Evolutionary conservation across 2,888 invertebrate genomes (phyloP).

Genomic region (Parnassius smintheus): DNA sequence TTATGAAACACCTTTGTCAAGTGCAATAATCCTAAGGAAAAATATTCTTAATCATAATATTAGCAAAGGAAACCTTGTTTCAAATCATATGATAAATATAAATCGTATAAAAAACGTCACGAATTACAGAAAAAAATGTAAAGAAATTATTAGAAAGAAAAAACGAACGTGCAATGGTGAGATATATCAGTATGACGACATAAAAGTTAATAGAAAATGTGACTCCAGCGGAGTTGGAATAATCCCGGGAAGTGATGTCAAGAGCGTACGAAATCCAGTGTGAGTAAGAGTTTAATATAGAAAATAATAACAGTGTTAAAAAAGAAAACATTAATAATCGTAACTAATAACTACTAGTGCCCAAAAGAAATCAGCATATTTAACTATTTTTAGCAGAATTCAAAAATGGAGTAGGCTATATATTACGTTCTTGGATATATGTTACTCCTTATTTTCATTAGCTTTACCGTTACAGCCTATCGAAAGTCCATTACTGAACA

Average conservation of each 20-base stretch:
- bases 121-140: conserved; percentile 8
- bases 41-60: conserved; percentile 27
- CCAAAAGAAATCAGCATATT: too few relatives aligned
- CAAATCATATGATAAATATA: conserved; percentile 14
- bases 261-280: conserved; percentile 44
- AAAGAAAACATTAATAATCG: too few relatives aligned
- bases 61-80: conserved; percentile 39
- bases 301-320: too few relatives aligned
- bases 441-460: too few relatives aligned
- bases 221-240: conserved; percentile 6
- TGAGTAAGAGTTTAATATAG: conserved; percentile 40
- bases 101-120: conserved; percentile 4
- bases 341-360: too few relatives aligned
- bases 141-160: conserved; percentile 8
- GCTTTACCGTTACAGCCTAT: too few relatives aligned
- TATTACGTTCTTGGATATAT: too few relatives aligned
- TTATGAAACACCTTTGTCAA: conserved; percentile 54
- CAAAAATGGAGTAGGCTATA: too few relatives aligned
- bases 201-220: conserved; percentile 22
- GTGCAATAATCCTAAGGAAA: conserved; percentile 31
- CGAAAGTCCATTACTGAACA: too few relatives aligned
- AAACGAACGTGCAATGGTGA: conserved; percentile 42
- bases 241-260: conserved; percentile 43
- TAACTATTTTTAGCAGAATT: too few relatives aligned
- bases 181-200: conserved; percentile 52